phyloP scores from a whole-genome alignment of 2,113 vertebrate genomes.

The Orientallactaga bullata region DNA sequence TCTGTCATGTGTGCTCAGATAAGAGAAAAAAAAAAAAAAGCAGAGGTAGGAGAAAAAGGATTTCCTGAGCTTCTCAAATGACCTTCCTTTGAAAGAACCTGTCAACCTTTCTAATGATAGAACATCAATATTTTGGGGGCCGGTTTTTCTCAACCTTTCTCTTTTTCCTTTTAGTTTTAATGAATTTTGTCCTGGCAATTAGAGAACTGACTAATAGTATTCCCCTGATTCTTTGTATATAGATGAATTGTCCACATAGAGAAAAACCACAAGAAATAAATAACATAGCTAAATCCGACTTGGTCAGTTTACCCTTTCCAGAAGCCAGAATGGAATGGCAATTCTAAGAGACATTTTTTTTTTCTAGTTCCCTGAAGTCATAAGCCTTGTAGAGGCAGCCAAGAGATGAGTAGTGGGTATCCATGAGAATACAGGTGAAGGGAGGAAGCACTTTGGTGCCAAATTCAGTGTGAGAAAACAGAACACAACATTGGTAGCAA shows the following conservation, averaged over 20 bases:
- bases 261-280: constrained; percentile 39
- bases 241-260: constrained; percentile 62
- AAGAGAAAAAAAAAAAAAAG: constrained; percentile 16
- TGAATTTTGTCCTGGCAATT: background rate
- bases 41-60: constrained; percentile 31
- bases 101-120: constrained; percentile 74
- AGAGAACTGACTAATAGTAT: constrained; percentile 55
- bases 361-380: background rate
- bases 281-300: background rate
- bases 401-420: background rate
- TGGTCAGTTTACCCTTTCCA: background rate
- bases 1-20: constrained; percentile 62
- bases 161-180: constrained; percentile 75
- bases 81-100: constrained; percentile 76
- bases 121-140: constrained; percentile 78
- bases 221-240: constrained; percentile 42
- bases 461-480: constrained; percentile 16
- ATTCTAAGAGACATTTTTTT: constrained; percentile 18
- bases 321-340: constrained; percentile 17
- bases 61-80: constrained; percentile 58
- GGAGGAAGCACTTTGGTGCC: background rate
- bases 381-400: background rate
- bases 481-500: background rate
- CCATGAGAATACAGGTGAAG: background rate
- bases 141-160: constrained; percentile 71